Percentiles rank a stretch among this genome's conserved stretches.
phyloP scores from a whole-genome alignment of 1,140 invertebrate species.

The Andricus grossulariae region DNA sequence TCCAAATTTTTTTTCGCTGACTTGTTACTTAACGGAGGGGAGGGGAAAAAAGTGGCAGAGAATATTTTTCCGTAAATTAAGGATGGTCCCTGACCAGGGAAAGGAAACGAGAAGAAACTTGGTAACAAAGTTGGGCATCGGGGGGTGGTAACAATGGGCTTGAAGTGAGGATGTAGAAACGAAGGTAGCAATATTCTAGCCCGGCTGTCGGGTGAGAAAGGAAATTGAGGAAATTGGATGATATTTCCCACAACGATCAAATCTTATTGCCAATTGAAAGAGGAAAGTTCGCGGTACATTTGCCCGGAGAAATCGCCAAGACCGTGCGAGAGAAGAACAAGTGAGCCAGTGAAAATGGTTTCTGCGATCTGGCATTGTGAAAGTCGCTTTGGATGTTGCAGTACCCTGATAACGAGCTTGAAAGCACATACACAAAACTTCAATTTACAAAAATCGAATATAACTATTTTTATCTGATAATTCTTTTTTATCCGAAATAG shows the following conservation, averaged over 20 bases:
- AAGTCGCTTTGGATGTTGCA: constrained; percentile 37
- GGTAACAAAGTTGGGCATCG: constrained; percentile 34
- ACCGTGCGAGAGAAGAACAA: constrained; percentile 39
- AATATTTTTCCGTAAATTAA: too few relatives aligned
- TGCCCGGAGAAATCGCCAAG: constrained; percentile 62
- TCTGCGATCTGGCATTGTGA: constrained; percentile 42
- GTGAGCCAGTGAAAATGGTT: constrained; percentile 56
- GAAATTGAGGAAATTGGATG: constrained; percentile 75
- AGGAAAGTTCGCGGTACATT: constrained; percentile 72
- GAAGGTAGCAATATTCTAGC: constrained; percentile 45
- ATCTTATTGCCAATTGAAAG: constrained; percentile 74
- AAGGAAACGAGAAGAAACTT: constrained; percentile 40
- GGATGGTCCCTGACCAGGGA: neutral
- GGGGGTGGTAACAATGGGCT: constrained; percentile 38
- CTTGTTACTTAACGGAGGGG: too few relatives aligned
- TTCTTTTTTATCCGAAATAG: too few relatives aligned
- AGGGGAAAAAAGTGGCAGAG: too few relatives aligned
- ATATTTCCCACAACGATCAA: constrained; percentile 74
- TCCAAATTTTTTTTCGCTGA: too few relatives aligned
- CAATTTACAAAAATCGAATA: too few relatives aligned
- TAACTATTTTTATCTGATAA: too few relatives aligned
- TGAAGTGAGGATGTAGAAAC: constrained; percentile 38
- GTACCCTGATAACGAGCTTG: constrained; percentile 27
- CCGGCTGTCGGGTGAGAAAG: constrained; percentile 55
- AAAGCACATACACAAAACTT: neutral